phyloP scores from a whole-genome alignment of 2,797 vertebrate genomes.

The Forpus xanthops region DNA sequence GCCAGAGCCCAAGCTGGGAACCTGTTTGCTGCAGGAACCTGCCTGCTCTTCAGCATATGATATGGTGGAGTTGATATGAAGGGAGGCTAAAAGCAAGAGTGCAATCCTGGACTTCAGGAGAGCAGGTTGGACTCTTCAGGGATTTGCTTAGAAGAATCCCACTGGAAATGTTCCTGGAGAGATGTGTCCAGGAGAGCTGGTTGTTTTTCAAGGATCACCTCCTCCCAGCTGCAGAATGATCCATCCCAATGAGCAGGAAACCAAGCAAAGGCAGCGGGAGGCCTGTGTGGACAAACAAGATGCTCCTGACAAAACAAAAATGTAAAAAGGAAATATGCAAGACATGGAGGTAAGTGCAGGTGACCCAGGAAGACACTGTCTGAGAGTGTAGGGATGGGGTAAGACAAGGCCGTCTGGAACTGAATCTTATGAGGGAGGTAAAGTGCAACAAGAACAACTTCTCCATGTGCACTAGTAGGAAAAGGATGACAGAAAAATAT shows the following conservation, averaged over 20 bases:
- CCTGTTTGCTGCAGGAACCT: neutral
- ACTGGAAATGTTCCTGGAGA: neutral
- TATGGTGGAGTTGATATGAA: neutral
- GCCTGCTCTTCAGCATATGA: neutral
- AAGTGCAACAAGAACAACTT: neutral
- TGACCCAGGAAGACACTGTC: neutral
- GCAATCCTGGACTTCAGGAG: neutral
- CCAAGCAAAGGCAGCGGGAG: neutral
- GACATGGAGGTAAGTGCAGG: neutral
- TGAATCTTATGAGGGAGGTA: neutral
- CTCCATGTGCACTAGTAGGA: neutral
- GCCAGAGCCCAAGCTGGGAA: neutral
- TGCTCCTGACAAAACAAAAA: neutral
- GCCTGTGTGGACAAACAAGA: neutral
- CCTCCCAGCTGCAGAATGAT: neutral
- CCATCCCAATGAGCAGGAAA: neutral
- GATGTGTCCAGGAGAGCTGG: neutral
- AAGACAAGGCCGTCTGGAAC: neutral
- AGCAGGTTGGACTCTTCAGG: neutral
- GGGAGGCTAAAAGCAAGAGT: neutral
- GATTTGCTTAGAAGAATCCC: neutral
- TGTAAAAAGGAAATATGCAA: neutral
- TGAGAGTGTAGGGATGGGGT: neutral
- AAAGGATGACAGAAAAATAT: neutral
- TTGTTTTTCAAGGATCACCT: neutral